Conservation (phyloP, 1,140 invertebrate species). For the Panagrolaimus sp. region DNA sequence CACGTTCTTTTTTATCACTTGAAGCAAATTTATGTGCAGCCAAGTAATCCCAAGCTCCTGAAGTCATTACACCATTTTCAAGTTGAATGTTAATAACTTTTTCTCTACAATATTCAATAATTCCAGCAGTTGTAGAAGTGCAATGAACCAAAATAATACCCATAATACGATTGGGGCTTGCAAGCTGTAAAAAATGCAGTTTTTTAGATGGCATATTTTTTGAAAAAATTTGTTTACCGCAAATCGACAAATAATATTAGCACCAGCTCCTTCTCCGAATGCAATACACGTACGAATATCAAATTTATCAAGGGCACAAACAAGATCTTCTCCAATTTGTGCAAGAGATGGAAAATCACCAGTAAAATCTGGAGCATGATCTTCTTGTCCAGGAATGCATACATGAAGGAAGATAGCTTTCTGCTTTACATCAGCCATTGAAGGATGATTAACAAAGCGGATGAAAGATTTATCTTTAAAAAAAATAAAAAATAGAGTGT, state of each 20-base stretch:
- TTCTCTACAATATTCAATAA: constrained; percentile 79
- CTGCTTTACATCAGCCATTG: constrained; percentile 77
- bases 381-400: constrained; percentile 78
- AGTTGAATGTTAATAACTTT: constrained; percentile 74
- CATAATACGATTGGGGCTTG: constrained; percentile 70
- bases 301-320: constrained; percentile 74
- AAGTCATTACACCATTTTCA: constrained; percentile 66
- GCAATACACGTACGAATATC: constrained; percentile 70
- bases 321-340: constrained; percentile 77
- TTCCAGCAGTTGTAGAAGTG: constrained; percentile 75
- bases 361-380: constrained; percentile 70
- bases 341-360: constrained; percentile 75
- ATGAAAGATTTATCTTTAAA: constrained; percentile 62
- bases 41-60: constrained; percentile 75
- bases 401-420: constrained; percentile 80
- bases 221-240: constrained; percentile 62
- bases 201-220: constrained; percentile 1
- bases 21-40: constrained; percentile 83
- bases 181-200: constrained; percentile 61
- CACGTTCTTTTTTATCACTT: constrained; percentile 72
- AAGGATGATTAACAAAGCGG: constrained; percentile 70
- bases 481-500: too few relatives aligned
- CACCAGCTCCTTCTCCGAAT: constrained; percentile 80
- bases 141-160: constrained; percentile 75
- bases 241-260: constrained; percentile 78